Percentiles rank a stretch among this genome's conserved stretches.
phyloP scores from a whole-genome alignment of 1,140 invertebrate genomes.

The Berghia stephanieae region DNA sequence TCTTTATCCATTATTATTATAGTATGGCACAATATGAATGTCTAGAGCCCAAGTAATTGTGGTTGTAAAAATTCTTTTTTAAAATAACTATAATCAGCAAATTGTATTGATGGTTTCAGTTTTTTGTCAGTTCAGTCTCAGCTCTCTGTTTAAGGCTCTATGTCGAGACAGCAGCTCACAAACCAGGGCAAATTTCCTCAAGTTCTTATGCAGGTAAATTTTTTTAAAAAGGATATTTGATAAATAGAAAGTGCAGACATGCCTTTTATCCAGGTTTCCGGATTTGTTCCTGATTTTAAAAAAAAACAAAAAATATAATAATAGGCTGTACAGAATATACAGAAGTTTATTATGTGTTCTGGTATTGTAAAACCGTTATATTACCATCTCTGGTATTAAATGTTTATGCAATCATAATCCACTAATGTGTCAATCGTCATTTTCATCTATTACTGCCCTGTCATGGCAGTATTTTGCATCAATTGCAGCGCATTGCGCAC shows the following conservation, averaged over 20 bases:
- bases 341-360: neutral
- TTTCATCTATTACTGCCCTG: no score
- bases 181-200: conserved; percentile 52
- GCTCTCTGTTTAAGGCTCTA: conserved; percentile 45
- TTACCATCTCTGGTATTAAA: neutral
- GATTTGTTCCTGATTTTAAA: neutral
- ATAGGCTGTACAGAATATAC: neutral
- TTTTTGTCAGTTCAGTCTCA: conserved; percentile 38
- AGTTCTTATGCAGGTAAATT: conserved; percentile 29
- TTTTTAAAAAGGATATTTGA: neutral
- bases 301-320: neutral
- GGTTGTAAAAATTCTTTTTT: neutral
- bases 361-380: neutral
- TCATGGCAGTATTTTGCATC: no score
- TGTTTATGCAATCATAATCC: conserved; percentile 20
- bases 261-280: neutral
- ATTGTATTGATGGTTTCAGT: conserved; percentile 41
- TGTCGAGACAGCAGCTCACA: conserved; percentile 47
- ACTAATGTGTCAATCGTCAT: no score
- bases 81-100: conserved; percentile 11
- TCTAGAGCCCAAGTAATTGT: no score
- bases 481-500: no score
- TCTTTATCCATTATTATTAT: no score
- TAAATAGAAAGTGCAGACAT: neutral
- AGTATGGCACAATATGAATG: no score